Percentiles rank a stretch among this genome's conserved stretches.
Conservation (phyloP, 2,113 vertebrate species). For the Apaloderma vittatum region DNA sequence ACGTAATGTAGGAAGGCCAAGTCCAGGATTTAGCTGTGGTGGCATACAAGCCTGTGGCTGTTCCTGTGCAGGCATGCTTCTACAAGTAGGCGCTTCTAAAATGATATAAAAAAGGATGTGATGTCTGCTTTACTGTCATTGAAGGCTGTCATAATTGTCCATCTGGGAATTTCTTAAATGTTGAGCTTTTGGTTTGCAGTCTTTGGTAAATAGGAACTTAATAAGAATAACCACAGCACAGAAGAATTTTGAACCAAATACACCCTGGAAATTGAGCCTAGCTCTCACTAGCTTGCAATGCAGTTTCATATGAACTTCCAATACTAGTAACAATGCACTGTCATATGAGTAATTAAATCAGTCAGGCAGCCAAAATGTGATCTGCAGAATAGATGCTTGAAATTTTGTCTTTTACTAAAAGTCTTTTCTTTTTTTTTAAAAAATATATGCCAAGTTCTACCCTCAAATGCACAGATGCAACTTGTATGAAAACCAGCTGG, state of each 20-base stretch:
- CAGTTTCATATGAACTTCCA: background rate
- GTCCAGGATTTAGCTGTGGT: background rate
- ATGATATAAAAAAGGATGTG: background rate
- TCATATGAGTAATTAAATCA: background rate
- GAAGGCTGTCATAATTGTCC: background rate
- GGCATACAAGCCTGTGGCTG: background rate
- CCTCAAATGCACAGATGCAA: background rate
- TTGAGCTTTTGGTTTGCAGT: background rate
- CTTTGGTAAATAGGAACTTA: background rate
- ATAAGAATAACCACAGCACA: background rate
- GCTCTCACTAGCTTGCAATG: background rate
- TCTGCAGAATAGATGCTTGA: background rate
- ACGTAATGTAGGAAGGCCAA: background rate
- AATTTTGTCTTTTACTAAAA: background rate
- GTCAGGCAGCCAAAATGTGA: background rate
- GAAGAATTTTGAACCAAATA: background rate
- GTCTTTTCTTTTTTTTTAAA: background rate
- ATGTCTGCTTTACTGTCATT: background rate
- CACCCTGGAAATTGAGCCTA: background rate
- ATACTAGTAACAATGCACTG: background rate
- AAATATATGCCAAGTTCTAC: background rate
- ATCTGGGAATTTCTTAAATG: background rate
- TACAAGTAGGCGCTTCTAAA: background rate
- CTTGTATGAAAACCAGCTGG: background rate
- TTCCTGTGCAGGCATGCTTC: background rate